Evolutionary conservation across 2,888 invertebrate genomes (phyloP), one percentile per base, ranked within the genome.

Genomic region (Callyntrura guangdongensis): DNA sequence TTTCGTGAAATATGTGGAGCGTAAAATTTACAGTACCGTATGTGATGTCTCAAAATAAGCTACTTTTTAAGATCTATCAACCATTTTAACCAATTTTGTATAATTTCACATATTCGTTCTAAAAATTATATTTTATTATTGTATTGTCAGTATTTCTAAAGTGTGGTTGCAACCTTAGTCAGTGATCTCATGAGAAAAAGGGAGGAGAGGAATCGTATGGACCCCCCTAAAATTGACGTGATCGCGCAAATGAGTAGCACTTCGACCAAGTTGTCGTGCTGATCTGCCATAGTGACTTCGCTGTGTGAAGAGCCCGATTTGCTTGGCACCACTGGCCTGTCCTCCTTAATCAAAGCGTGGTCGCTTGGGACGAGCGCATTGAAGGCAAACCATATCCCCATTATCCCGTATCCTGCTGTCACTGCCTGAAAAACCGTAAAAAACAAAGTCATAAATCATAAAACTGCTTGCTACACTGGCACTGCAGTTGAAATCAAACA

Each of bases 361-460:
- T 93, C 92, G 77, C 92, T 89, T 77, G 92, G 92, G 83, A 93
- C 91, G 45, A 94, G 90, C 45, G 94, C 93, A 84, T 92, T 93
- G 91, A 94, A 93, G 77, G 94, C 94, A 91, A 94, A 94, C 94
- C 94, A 94, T 86, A 93, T 83, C 14, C 94, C 94, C 92, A 94
- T 92, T 49, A 93, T 91, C 25, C 93, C 92, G 64, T 94, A 94
- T 20, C 93, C 92, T 36, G 93, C 90, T 64, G 93, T 91, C 61
- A 94, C 56, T 14, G 92, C 93, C 94, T 94, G 87, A 20, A 90
- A 83, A 87, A 64, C 64, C 47, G 20, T 67, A 87, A 59, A 53
- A 86, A 61, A 56, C 64, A 72, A 86, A 86, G 77, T 74, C 87
- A 87, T 87, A 79, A 87, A 87, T 87, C 87, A 81, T 79, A 86